A percentile compares a stretch with the other conserved stretches of the same genome.
phyloP scores from a whole-genome alignment of 2,888 invertebrate species.

The Ophion slaviceki region DNA sequence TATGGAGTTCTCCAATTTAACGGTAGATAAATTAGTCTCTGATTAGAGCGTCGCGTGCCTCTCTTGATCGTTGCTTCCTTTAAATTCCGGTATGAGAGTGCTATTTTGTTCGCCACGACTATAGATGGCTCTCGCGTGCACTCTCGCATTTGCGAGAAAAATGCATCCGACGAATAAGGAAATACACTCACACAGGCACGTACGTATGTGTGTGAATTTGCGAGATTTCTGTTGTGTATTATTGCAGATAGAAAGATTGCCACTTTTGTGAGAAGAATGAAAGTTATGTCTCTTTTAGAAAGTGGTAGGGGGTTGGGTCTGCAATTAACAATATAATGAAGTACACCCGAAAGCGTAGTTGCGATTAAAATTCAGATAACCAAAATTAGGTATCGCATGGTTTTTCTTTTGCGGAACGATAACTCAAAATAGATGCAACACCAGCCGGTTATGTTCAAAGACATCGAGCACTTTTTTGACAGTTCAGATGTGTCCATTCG shows the following conservation, averaged over 20 bases:
- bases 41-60: conserved; percentile 67
- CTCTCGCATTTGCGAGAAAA: conserved; percentile 71
- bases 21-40: conserved; percentile 68
- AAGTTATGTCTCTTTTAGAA: conserved; percentile 65
- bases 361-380: conserved; percentile 8
- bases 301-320: conserved; percentile 51
- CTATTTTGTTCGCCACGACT: conserved; percentile 26
- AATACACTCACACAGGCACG: conserved; percentile 16
- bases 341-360: conserved; percentile 9
- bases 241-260: conserved; percentile 66
- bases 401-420: background rate
- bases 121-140: conserved; percentile 55
- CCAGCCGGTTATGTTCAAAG: background rate
- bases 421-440: background rate
- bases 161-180: conserved; percentile 66
- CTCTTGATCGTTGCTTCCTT: conserved; percentile 32
- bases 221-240: conserved; percentile 36
- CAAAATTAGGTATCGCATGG: background rate
- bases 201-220: conserved; percentile 35
- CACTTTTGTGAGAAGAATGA: conserved; percentile 61
- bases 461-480: background rate
- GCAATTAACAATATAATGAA: conserved; percentile 45
- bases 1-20: conserved; percentile 57
- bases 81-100: conserved; percentile 26
- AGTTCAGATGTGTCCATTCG: background rate